phyloP scores from a whole-genome alignment of 2,888 invertebrate genomes.

The Rhyacophila evoluta region DNA sequence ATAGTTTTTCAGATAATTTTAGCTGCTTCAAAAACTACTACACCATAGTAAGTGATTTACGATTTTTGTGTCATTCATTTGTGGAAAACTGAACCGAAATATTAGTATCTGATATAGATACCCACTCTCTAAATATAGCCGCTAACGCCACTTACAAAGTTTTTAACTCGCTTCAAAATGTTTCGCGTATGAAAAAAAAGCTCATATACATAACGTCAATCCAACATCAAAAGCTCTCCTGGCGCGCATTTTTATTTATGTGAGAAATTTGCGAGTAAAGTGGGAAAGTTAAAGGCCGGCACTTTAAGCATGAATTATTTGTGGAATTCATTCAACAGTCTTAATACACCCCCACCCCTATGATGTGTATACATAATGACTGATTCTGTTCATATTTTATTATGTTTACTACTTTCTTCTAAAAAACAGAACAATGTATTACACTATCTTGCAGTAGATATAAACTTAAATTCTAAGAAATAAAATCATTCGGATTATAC shows the following conservation, averaged over 20 bases:
- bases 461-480: too few relatives aligned
- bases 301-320: not conserved
- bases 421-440: too few relatives aligned
- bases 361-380: not conserved
- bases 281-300: not conserved
- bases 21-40: too few relatives aligned
- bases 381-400: not conserved
- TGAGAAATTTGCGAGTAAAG: not conserved
- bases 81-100: not conserved
- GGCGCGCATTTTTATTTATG: not conserved
- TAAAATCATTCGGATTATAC: too few relatives aligned
- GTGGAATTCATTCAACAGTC: not conserved
- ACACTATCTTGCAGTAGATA: too few relatives aligned
- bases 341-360: not conserved
- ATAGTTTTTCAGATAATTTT: too few relatives aligned
- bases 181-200: slow-evolving; percentile 32
- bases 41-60: too few relatives aligned
- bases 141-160: slow-evolving; percentile 36
- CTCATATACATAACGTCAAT: slow-evolving; percentile 34
- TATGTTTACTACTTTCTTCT: not conserved
- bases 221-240: slow-evolving; percentile 30
- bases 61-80: too few relatives aligned
- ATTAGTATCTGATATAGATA: not conserved
- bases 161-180: slow-evolving; percentile 38
- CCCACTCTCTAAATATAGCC: not conserved